Percentiles rank a stretch among this genome's conserved stretches.
These are phyloP conservation scores for Sphecodes monilicornis DNA, from an alignment of 2,888 invertebrate genomes.

Conservation along the genomic window DNA sequence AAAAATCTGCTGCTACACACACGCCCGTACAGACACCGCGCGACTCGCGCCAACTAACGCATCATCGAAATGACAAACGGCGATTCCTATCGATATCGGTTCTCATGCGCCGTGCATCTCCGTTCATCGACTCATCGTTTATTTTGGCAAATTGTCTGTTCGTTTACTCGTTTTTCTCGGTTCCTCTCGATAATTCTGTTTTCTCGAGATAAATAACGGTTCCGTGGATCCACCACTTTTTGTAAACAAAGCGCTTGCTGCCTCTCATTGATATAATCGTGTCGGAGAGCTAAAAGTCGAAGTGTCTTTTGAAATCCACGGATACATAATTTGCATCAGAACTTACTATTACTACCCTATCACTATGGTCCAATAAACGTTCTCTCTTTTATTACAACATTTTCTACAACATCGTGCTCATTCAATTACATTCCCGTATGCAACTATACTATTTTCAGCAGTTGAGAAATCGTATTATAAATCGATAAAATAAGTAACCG, in stretches of 20 bases:
- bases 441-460: neutral
- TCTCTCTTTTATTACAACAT: neutral
- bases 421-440: no score
- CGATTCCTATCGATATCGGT: neutral
- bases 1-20: neutral
- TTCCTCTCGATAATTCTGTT: conserved; percentile 33
- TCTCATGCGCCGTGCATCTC: neutral
- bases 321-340: no score
- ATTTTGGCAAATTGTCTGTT: neutral
- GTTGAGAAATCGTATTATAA: neutral
- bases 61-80: neutral
- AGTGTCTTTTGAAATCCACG: neutral
- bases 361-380: no score
- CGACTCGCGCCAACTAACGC: neutral
- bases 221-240: neutral
- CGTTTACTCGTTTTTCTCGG: conserved; percentile 16
- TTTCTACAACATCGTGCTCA: neutral
- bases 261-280: neutral
- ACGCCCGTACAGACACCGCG: neutral
- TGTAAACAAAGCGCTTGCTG: neutral
- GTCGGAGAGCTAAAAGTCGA: neutral
- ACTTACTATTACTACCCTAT: no score
- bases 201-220: conserved; percentile 18
- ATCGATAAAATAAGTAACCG: no score
- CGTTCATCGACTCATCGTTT: neutral